Conservation (phyloP, 2,113 vertebrate genomes). For the Crypturellus undulatus region DNA sequence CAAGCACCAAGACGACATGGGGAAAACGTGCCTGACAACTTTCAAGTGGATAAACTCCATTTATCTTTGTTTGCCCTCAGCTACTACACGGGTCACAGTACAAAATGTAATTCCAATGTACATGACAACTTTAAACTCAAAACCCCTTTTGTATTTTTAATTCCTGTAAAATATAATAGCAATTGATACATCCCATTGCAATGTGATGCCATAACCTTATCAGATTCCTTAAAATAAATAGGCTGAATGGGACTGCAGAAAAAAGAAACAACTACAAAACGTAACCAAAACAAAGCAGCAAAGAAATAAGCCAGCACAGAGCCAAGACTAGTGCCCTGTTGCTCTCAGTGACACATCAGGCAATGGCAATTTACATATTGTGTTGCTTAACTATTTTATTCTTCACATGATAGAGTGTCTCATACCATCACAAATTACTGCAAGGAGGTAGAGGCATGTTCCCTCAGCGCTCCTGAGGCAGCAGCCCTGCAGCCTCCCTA, state of each 20-base stretch:
- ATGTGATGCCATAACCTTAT: not conserved
- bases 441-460: not conserved
- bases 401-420: not conserved
- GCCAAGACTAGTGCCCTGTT: not conserved
- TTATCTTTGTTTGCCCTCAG: not conserved
- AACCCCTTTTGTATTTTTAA: not conserved
- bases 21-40: not conserved
- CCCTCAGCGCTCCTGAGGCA: not conserved
- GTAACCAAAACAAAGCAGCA: not conserved
- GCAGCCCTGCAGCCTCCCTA: not conserved
- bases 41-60: not conserved
- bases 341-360: not conserved
- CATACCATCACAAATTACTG: not conserved
- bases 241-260: not conserved
- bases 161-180: not conserved
- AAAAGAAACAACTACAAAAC: not conserved
- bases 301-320: not conserved
- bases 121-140: not conserved
- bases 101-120: not conserved
- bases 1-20: fast-evolving
- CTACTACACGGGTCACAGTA: not conserved
- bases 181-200: not conserved
- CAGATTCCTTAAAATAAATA: not conserved
- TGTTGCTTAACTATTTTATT: not conserved
- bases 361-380: not conserved